Evolutionary conservation across 2,888 invertebrate species (phyloP), one percentile per base, ranked within the genome.

Genomic region (Leptogaster cylindrica): DNA sequence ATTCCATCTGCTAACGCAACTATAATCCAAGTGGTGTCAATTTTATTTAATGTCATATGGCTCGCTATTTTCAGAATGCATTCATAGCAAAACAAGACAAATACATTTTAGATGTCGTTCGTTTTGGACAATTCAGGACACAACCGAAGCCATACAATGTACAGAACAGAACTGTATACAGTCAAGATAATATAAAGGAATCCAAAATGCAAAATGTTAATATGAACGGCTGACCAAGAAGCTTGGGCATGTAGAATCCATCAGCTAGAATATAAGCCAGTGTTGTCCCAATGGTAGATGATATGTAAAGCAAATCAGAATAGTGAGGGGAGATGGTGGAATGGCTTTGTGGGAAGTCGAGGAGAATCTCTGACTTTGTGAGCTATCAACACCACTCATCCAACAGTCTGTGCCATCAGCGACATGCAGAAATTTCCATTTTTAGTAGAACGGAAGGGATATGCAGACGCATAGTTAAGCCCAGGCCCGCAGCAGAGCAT

Each of bases 391-490:
- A 44, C 44, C 61, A 61, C 44, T 61, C 61, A 61, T 61, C 61
- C 61, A 16, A 16, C 44, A 61, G 61, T 61, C 61, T n/a, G 61
- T 44, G 44, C 61, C 61, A 61, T 61, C 61, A 61, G 44, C 61
- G 61, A 44, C 61, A 61, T 28, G 44, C 27, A 44, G 61, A 61
- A 61, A 61, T 61, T 61, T 61, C 61, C 61, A 61, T 61, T 61
- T 61, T 61, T 61, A 61, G 61, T 41, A 61, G 61, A 44, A 44
- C 27, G n/a, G 27, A 18, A 20, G 61, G 41, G 58, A 44, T 44
- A 44, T 61, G 61, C 61, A 61, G 44, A 61, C 61, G 61, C 44
- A 61, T 61, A 61, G 61, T 44, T 44, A 61, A 61, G 44, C 61
- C 25, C 41, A 44, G 14, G 41, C 61, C 61, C 61, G 61, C 61